Conservation (phyloP, 1,140 invertebrate species). For the Melanaphis sacchari region DNA sequence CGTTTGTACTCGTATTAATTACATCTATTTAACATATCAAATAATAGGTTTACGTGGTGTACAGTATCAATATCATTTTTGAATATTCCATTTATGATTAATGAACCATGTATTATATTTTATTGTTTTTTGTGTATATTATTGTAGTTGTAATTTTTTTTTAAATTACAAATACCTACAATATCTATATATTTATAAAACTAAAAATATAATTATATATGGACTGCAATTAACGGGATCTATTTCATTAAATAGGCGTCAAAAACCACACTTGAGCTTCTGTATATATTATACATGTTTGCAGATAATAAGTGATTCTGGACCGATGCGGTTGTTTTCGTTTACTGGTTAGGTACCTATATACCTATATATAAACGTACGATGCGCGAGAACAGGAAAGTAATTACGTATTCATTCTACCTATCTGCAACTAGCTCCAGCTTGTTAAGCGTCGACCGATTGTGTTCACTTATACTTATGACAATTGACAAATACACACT, state of each 20-base stretch:
- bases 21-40: background rate
- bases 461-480: constrained; percentile 38
- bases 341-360: background rate
- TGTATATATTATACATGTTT: background rate
- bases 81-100: background rate
- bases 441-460: constrained; percentile 50
- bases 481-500: constrained; percentile 55
- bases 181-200: background rate
- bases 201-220: background rate
- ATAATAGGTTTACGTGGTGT: background rate
- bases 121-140: background rate
- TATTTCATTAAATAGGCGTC: background rate
- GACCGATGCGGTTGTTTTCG: background rate
- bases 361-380: background rate
- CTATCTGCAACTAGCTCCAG: background rate
- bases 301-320: background rate
- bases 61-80: background rate
- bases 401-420: constrained; percentile 44
- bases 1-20: background rate
- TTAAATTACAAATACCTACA: background rate
- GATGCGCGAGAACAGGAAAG: background rate
- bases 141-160: too few relatives aligned
- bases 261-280: background rate
- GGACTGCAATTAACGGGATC: background rate
- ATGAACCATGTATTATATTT: background rate